Evolutionary conservation across 2,113 vertebrate species (phyloP), one percentile per base, ranked within the genome.

Genomic region (Ascaphus truei): DNA sequence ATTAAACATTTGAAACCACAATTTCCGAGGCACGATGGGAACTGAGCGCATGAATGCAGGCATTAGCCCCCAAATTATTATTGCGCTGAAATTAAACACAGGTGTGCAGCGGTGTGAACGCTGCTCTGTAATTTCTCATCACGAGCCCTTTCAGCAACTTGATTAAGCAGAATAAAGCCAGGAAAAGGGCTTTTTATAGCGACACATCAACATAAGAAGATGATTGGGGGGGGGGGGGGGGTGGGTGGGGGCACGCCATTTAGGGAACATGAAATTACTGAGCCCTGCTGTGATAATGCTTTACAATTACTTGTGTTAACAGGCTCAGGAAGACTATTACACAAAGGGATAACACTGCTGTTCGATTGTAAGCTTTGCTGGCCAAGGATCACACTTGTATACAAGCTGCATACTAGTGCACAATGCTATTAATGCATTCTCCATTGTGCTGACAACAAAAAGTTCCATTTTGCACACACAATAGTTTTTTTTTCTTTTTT

Each of bases 1-100:
- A n/a, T n/a, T n/a, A n/a, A n/a, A n/a, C n/a, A n/a, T n/a, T n/a
- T n/a, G n/a, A n/a, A n/a, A n/a, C n/a, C n/a, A n/a, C n/a, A n/a
- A n/a, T 15, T 36, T 27, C 8, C 20, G 11, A 59, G 53, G 53
- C 50, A n/a, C 53, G 30, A 68, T 68, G 53, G 53, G 55, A 68
- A 59, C 30, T 33, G 36, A 30, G 30, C 27, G 33, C 65, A 34
- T 68, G 48, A 68, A 45, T 68, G 39, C 30, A 53, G 33, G 6
- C 36, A 67, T 41, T 67, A 39, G 25, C 39, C 33, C n/a, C 18
- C 13, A 56, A 67, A 67, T 26, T 30, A 12, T 29, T 55, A 16
- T 43, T 67, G 64, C 25, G 30, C 22, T 30, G 36, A 57, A 67
- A 67, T 56, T 45, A 57, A 67, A 67, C 27, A 22, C 29, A 45